Base-by-base conservation (phyloP, 2,888 invertebrate genomes). In the Habroteleia sp. region DNA sequence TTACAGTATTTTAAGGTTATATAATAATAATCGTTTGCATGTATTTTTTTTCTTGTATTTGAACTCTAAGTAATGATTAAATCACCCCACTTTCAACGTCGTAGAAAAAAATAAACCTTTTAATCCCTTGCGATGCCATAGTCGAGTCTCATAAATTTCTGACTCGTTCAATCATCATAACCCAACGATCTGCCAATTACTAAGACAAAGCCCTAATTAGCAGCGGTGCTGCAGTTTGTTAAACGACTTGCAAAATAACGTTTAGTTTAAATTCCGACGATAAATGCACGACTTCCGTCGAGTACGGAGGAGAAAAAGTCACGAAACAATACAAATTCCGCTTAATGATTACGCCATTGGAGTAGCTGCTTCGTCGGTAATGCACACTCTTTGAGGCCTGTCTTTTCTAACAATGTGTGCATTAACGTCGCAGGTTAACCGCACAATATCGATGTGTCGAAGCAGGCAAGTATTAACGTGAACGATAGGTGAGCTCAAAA, bases 251-350 rank as follows among this genome's bases (percentile, higher is more conserved):
- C 35, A 50, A 60, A 58, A 68, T 60, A 50, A 50, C 41, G 20
- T 42, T 41, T 50, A 35, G 37, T 25, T 29, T 23, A n/a, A 66
- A 60, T 50, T 58, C 58, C 50, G 27, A 58, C 50, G 39, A 35
- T 58, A 60, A 58, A 65, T 58, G 13, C 65, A 42, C 29, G 42
- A 65, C 60, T 65, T 65, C 65, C 65, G 65, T 27, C 23, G 50
- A 17, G 20, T n/a, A 25, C 25, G 35, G 25, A 6, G 10, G 25
- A 35, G 10, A 50, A 73, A 66, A 58, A 31, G 33, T 41, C 33
- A 5, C 29, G 46, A 60, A 54, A 74, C 66, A 74, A 74, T 74
- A 66, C 60, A 20, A 62, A 74, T 66, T 66, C 73, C 54, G 60
- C 44, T 54, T 54, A 52, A 62, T 66, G 66, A 66, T 62, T 60